phyloP scores from a whole-genome alignment of 2,888 invertebrate genomes.

The Cylloceria caligata region DNA sequence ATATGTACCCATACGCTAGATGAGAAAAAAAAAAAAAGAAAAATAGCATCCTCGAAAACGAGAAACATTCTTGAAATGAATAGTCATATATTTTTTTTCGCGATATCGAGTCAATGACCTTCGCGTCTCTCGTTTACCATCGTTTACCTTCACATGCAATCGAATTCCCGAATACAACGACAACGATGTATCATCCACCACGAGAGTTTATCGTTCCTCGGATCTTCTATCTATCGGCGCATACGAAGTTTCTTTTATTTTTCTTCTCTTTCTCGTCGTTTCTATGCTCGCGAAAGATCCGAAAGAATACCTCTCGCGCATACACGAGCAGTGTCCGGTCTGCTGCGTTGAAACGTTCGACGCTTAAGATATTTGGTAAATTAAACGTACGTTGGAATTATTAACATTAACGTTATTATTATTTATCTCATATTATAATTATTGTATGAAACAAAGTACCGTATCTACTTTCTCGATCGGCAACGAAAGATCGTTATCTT shows the following conservation, averaged over 20 bases:
- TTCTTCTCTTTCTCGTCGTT: constrained; percentile 6
- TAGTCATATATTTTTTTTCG: constrained; percentile 16
- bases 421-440: not conserved
- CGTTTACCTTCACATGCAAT: constrained; percentile 31
- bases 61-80: constrained; percentile 10
- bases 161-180: constrained; percentile 56
- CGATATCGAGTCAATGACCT: constrained; percentile 11
- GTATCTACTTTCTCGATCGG: constrained; percentile 16
- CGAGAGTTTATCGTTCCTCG: constrained; percentile 74
- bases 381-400: constrained; percentile 14
- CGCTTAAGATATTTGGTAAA: constrained; percentile 36
- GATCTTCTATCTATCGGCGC: constrained; percentile 73
- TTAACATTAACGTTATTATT: no score
- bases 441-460: not conserved
- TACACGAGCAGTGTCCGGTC: not conserved
- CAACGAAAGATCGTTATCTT: constrained; percentile 14
- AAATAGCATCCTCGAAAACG: constrained; percentile 28
- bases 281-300: constrained; percentile 17
- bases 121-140: constrained; percentile 8
- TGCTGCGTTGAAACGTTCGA: constrained; percentile 13
- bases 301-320: constrained; percentile 54
- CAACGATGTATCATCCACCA: constrained; percentile 77
- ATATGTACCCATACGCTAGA: not conserved
- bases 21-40: constrained; percentile 11
- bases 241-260: constrained; percentile 3